Evolutionary conservation across 2,888 invertebrate genomes (phyloP), one percentile per base, ranked within the genome.

Genomic region (Podabrus alpinus): DNA sequence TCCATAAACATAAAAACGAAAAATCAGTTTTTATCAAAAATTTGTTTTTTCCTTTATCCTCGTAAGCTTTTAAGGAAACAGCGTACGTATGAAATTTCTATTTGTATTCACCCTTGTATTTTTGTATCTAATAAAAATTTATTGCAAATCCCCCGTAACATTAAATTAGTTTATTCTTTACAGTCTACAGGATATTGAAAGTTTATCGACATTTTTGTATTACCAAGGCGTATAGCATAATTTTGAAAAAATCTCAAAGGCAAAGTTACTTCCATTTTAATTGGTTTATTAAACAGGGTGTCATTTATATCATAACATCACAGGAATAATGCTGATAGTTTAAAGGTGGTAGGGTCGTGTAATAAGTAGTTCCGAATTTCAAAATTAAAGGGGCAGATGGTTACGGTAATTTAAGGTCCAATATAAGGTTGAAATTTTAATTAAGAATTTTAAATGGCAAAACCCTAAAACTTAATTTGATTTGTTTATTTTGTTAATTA

Each of bases 391-490:
- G 62, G 62, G 21, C 62, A 64, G 62, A 19, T 45, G 45, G n/a
- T 21, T 64, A 19, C n/a, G 62, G 62, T 19, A 64, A 64, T 64
- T 64, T 64, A 64, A 64, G 21, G 21, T 17, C 19, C 62, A 64
- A 64, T 64, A 64, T 64, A 64, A 64, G 62, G 62, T 64, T 64
- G 62, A 64, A 64, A 19, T 19, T 64, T 64, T 19, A 64, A 64
- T 64, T 64, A 64, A 64, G 17, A 64, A 21, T 64, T 64, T 24
- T 25, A 71, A 71, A 71, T 71, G 21, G 62, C 64, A 66, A 64
- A 71, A 71, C 64, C 64, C 70, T 45, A 17, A 15, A 21, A 64
- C 17, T 64, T 21, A 67, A 67, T 66, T 25, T 66, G 66, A 15
- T 25, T 25, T 66, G 66, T 64, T 21, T 64, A 17, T 64, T 64